These are phyloP conservation scores for Podilymbus podiceps DNA, from an alignment of 2,113 vertebrate genomes.

Conservation along the genomic window DNA sequence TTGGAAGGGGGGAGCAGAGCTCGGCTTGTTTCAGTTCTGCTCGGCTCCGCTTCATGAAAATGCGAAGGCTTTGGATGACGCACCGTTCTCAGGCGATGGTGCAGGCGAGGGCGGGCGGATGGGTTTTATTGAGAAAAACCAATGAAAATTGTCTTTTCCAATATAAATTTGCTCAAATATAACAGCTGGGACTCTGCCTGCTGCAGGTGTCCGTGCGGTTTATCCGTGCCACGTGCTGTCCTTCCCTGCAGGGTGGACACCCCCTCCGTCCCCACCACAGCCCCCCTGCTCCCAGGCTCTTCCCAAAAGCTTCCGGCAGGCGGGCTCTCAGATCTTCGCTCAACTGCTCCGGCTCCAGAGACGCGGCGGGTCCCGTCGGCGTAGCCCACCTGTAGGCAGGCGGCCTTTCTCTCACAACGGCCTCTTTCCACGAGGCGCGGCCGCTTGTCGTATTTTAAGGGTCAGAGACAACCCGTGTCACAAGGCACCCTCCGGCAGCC, in stretches of 20 bases:
- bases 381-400: accelerated
- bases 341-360: not conserved
- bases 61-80: not conserved
- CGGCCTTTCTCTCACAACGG: accelerated
- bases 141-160: not conserved
- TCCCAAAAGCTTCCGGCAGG: not conserved
- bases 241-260: not conserved
- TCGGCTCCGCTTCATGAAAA: not conserved
- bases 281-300: not conserved
- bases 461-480: not conserved
- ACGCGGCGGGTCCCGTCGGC: accelerated
- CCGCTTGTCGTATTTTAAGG: not conserved
- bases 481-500: not conserved
- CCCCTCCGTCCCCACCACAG: accelerated
- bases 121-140: not conserved
- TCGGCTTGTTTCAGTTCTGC: not conserved
- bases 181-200: not conserved
- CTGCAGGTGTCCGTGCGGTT: accelerated
- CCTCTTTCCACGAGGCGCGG: accelerated
- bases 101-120: not conserved
- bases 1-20: conserved; percentile 41
- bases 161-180: accelerated
- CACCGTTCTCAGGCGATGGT: not conserved
- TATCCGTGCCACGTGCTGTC: accelerated
- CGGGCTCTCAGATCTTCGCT: not conserved